Percentiles rank a stretch among this genome's conserved stretches.
Evolutionary conservation across 2,888 invertebrate genomes (phyloP).

Genomic region (Smittia aterrima): DNA sequence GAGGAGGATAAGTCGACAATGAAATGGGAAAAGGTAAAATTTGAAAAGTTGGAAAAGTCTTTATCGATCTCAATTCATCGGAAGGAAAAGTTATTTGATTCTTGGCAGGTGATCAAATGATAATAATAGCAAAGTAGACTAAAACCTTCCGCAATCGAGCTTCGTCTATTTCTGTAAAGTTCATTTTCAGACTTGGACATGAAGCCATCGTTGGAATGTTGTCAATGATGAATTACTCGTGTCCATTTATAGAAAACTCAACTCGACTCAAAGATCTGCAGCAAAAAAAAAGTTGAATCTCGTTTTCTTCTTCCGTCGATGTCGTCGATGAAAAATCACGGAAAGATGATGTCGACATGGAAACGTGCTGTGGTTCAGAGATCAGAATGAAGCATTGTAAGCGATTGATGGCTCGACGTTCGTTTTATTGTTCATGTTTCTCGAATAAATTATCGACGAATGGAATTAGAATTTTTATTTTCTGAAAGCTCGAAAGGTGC

Average conservation of each 20-base stretch:
- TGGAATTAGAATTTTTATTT: too few relatives aligned
- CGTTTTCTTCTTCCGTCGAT: neutral
- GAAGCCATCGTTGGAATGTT: neutral
- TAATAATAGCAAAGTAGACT: too few relatives aligned
- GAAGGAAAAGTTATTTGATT: neutral
- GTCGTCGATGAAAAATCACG: neutral
- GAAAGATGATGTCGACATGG: neutral
- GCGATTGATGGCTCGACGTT: neutral
- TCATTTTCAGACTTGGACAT: neutral
- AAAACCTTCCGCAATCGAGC: too few relatives aligned
- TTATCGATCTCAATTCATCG: neutral
- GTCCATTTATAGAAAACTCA: neutral
- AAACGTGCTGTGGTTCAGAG: neutral
- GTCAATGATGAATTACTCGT: neutral
- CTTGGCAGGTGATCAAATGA: too few relatives aligned
- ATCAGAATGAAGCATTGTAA: neutral
- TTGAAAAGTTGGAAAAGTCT: neutral
- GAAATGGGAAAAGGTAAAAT: neutral
- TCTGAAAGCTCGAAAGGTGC: too few relatives aligned
- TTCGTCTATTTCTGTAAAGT: neutral
- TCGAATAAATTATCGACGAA: too few relatives aligned
- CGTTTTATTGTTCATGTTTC: too few relatives aligned
- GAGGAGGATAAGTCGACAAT: neutral
- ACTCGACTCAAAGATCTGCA: neutral
- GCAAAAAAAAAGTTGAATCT: neutral